These are phyloP conservation scores for Eupristina koningsbergeri DNA, from an alignment of 1,140 invertebrate genomes.

Conservation along the genomic window DNA sequence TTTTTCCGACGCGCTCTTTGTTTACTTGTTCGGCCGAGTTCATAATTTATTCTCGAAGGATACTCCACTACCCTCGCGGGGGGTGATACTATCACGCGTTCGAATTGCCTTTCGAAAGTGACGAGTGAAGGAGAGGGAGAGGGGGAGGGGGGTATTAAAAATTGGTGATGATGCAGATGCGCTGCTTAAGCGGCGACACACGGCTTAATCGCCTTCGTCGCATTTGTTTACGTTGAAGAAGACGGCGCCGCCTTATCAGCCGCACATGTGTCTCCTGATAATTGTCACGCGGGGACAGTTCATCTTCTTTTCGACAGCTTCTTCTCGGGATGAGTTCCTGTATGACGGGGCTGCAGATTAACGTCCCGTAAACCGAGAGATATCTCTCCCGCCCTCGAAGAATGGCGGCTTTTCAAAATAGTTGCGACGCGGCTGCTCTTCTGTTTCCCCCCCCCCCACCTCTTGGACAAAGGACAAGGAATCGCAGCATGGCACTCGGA, in stretches of 20 bases:
- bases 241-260: background rate
- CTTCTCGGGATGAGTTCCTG: no score
- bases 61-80: no score
- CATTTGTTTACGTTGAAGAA: background rate
- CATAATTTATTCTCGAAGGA: background rate
- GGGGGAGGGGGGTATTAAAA: background rate
- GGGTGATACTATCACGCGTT: no score
- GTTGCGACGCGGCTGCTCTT: background rate
- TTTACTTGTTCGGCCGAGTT: background rate
- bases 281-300: background rate
- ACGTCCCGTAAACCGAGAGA: background rate
- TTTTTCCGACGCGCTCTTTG: background rate
- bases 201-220: background rate
- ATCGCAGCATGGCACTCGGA: conserved; percentile 15
- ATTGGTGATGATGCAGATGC: background rate
- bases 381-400: background rate
- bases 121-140: background rate
- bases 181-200: background rate
- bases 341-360: no score
- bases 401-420: background rate
- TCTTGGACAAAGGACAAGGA: conserved; percentile 20
- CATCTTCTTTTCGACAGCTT: no score
- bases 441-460: background rate
- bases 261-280: background rate
- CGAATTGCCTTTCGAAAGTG: background rate